Evolutionary conservation across 1,140 invertebrate species (phyloP).

Genomic region (Drosophila virilis): DNA sequence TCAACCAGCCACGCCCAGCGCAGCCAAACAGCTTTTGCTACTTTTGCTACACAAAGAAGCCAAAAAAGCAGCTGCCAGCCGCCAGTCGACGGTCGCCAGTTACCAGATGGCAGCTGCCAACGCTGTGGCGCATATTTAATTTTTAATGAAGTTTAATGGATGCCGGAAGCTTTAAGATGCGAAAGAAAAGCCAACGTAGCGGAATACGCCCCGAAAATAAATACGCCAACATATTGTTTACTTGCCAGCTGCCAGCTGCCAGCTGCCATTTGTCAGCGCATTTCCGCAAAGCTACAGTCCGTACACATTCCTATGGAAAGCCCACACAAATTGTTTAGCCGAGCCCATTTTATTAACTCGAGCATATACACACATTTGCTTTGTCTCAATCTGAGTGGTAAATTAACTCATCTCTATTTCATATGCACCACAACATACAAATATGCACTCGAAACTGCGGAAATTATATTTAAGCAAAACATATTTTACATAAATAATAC

Average conservation of each 20-base stretch:
- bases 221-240: slow-evolving; percentile 46
- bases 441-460: no score
- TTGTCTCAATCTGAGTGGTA: no score
- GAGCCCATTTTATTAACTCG: not conserved
- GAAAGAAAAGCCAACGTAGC: slow-evolving; percentile 23
- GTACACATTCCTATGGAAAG: not conserved
- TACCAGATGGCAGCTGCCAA: slow-evolving; percentile 30
- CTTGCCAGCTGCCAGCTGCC: slow-evolving; percentile 8
- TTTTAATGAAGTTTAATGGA: slow-evolving; percentile 83
- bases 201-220: slow-evolving; percentile 29
- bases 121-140: slow-evolving; percentile 71
- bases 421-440: not conserved
- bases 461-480: no score
- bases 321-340: not conserved
- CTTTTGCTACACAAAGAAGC: slow-evolving; percentile 14
- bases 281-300: not conserved
- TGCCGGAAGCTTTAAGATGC: slow-evolving; percentile 76
- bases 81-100: not conserved
- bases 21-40: not conserved
- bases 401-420: not conserved
- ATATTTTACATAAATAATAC: no score
- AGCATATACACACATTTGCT: not conserved
- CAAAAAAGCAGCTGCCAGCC: slow-evolving; percentile 10
- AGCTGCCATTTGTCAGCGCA: slow-evolving; percentile 7
- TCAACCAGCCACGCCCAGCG: slow-evolving; percentile 56